Evolutionary conservation across 2,888 invertebrate species (phyloP).

Genomic region (Keiferia lycopersicella): DNA sequence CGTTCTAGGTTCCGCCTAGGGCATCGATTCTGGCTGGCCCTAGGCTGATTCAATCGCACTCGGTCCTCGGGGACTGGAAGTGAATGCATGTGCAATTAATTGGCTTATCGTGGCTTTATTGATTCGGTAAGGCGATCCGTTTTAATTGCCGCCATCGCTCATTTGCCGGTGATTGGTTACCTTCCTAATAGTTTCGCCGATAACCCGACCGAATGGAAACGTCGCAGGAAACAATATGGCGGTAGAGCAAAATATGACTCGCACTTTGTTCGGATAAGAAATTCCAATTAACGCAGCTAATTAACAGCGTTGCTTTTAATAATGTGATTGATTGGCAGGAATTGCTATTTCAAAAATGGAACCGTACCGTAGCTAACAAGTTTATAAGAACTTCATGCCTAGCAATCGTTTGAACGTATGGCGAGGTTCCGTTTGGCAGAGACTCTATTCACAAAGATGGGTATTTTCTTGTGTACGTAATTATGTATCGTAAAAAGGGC

Average conservation of each 20-base stretch:
- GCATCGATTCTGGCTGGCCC: slow-evolving; percentile 11
- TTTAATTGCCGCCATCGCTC: slow-evolving; percentile 78
- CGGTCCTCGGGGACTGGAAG: slow-evolving; percentile 57
- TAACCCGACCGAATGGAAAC: slow-evolving; percentile 39
- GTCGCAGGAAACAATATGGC: slow-evolving; percentile 25
- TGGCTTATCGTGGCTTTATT: slow-evolving; percentile 77
- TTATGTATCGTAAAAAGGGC: slow-evolving; percentile 68
- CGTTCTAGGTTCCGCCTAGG: slow-evolving; percentile 12
- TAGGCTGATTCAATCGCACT: slow-evolving; percentile 37
- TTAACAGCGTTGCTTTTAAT: slow-evolving; percentile 37
- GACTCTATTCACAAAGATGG: slow-evolving; percentile 12
- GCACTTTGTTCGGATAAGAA: slow-evolving; percentile 32
- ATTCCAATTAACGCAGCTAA: slow-evolving; percentile 41
- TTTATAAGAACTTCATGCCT: not conserved
- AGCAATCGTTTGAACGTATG: not conserved
- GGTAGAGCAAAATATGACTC: not conserved
- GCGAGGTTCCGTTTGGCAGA: not conserved
- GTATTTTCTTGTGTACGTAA: slow-evolving; percentile 44
- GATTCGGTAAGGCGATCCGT: slow-evolving; percentile 79
- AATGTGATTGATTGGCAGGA: slow-evolving; percentile 36
- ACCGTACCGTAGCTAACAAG: slow-evolving; percentile 5
- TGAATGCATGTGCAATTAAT: slow-evolving; percentile 74
- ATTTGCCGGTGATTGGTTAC: slow-evolving; percentile 73
- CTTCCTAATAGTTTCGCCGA: slow-evolving; percentile 37
- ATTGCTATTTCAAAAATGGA: slow-evolving; percentile 8